Base-by-base conservation (phyloP, 2,113 vertebrate genomes). In the Osmerus eperlanus region DNA sequence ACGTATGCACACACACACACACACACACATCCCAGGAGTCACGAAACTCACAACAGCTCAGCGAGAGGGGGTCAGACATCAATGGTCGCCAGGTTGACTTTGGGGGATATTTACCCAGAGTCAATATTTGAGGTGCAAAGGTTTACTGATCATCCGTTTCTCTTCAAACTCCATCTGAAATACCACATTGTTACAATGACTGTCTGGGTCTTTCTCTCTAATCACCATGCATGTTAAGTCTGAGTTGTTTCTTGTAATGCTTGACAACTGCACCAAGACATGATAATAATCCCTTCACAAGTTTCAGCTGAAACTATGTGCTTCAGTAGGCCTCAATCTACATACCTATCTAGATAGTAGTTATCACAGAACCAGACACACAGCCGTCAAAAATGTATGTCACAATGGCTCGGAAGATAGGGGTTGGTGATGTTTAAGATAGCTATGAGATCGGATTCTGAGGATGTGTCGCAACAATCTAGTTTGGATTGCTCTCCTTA, bases 81-180 rank as follows among this genome's bases (percentile, higher is more conserved):
- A 68, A 74, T 71, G 68, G 5, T 25, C 3, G 52, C 47, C n/a
- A 16, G 8, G 12, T 19, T 29, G 0, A 0, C 2, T 53, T 60
- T 25, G 29, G 11, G 28, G 25, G 60, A 16, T 73, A 69, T 82
- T 81, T 68, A 78, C 81, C 67, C 72, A 55, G 21, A 62, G 77
- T 83, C 80, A 81, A 70, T 61, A 69, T 55, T 52, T 68, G 18
- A 41, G 78, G 84, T 85, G 65, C 71, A 81, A 68, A 81, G 76
- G 70, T 79, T 71, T 76, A 54, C 70, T 67, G 73, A 29, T n/a
- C 62, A 64, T 9, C 28, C 29, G 5, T 64, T 12, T 36, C 2
- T 32, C 28, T 47, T 47, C 41, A 47, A 47, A 47, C 41, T 47
- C 41, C 41, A 47, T 12, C 41, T 47, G 41, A 47, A 47, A 47